Evolutionary conservation across 2,888 invertebrate genomes (phyloP).

Genomic region (Tinea pellionella): DNA sequence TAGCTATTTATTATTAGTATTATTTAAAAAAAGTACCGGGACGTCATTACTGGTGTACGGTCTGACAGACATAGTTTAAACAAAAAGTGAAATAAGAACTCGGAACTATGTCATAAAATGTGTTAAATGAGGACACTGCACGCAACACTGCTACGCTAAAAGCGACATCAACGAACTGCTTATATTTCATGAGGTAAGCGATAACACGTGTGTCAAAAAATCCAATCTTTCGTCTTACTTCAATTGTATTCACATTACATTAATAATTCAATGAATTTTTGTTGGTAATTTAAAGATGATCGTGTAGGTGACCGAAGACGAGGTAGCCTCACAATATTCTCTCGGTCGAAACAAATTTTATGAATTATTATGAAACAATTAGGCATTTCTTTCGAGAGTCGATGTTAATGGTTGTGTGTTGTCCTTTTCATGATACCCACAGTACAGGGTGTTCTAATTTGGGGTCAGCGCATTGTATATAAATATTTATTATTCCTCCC

Average conservation of each 20-base stretch:
- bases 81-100: slow-evolving; percentile 61
- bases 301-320: too few species aligned
- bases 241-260: not conserved
- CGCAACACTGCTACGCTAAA: slow-evolving; percentile 31
- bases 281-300: too few species aligned
- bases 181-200: slow-evolving; percentile 1
- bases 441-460: too few species aligned
- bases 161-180: not conserved
- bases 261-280: too few species aligned
- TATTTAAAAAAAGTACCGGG: slow-evolving; percentile 16
- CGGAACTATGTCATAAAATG: slow-evolving; percentile 60
- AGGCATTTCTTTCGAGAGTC: too few species aligned
- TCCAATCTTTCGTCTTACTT: not conserved
- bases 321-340: too few species aligned
- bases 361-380: too few species aligned
- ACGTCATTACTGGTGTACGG: slow-evolving; percentile 27
- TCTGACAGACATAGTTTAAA: slow-evolving; percentile 51
- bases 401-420: too few species aligned
- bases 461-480: too few species aligned
- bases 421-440: too few species aligned
- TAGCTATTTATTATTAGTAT: not conserved
- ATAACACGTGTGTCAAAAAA: not conserved
- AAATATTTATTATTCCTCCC: too few species aligned
- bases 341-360: too few species aligned
- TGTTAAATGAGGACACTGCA: slow-evolving; percentile 47